These are phyloP conservation scores for Cromileptes altivelis DNA, from an alignment of 2,113 vertebrate species.

Conservation along the genomic window DNA sequence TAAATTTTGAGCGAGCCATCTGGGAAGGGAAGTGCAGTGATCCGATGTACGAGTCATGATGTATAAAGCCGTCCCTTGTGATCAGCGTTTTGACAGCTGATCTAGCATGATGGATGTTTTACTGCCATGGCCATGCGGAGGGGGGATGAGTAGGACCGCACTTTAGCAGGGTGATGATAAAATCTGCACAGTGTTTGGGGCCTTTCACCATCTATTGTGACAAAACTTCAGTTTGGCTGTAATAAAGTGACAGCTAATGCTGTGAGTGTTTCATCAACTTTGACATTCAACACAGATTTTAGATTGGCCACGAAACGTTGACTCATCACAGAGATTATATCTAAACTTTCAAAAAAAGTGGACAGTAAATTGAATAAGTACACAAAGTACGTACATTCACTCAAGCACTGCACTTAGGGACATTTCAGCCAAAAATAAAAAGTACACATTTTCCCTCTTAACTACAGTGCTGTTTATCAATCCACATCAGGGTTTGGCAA, in stretches of 20 bases:
- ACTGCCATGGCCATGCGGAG: slow-evolving; percentile 32
- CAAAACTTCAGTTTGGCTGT: slow-evolving; percentile 9
- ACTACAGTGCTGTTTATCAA: no score
- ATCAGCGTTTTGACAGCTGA: slow-evolving; percentile 75
- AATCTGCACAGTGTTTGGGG: slow-evolving; percentile 11
- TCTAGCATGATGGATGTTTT: slow-evolving; percentile 75
- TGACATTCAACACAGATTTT: slow-evolving; percentile 6
- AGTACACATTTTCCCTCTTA: no score
- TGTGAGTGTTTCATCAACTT: slow-evolving; percentile 12
- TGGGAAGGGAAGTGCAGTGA: slow-evolving; percentile 46
- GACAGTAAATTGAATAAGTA: background rate
- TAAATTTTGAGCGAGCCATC: slow-evolving; percentile 28
- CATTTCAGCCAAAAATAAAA: no score
- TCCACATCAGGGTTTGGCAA: no score
- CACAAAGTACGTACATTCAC: background rate
- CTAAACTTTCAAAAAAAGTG: background rate
- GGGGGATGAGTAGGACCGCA: slow-evolving; percentile 32
- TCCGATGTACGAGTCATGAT: slow-evolving; percentile 40
- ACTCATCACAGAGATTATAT: slow-evolving; percentile 1
- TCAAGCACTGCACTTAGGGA: background rate
- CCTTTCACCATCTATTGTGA: slow-evolving; percentile 14
- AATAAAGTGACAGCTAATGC: slow-evolving; percentile 11
- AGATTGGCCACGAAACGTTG: background rate
- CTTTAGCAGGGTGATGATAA: slow-evolving; percentile 28
- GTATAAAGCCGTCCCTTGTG: slow-evolving; percentile 59